A percentile compares a stretch with the other conserved stretches of the same genome.
Evolutionary conservation across 1,140 invertebrate genomes (phyloP).

Genomic region (Globodera ellingtonae): DNA sequence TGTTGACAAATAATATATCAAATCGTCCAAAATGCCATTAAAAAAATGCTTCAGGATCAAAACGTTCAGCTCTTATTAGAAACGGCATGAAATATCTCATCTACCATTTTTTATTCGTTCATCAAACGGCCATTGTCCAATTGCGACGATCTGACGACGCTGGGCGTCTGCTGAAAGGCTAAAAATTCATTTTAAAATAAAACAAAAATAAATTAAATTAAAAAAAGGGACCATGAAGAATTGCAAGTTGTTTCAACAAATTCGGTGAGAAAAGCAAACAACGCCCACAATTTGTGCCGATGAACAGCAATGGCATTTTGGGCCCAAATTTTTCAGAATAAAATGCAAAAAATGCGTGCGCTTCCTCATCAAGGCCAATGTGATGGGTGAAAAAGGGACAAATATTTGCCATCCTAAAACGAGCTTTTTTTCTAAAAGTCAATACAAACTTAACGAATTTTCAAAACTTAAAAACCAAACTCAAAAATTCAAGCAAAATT

Average conservation of each 20-base stretch:
- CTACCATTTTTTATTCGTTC: slow-evolving; percentile 1
- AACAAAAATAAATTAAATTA: background rate
- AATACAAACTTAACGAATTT: no score
- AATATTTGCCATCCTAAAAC: background rate
- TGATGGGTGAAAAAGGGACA: slow-evolving; percentile 1
- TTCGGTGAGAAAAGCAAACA: slow-evolving; percentile 12
- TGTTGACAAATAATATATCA: background rate
- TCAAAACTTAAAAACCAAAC: no score
- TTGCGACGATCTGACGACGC: slow-evolving; percentile 24
- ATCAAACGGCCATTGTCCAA: slow-evolving; percentile 24
- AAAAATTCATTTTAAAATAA: slow-evolving; percentile 12
- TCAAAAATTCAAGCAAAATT: no score
- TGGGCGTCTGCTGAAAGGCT: slow-evolving; percentile 22
- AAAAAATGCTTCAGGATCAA: no score
- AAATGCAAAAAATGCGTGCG: background rate
- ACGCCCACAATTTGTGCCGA: slow-evolving; percentile 22
- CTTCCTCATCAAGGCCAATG: slow-evolving; percentile 2
- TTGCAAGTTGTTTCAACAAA: background rate
- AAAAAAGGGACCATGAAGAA: background rate
- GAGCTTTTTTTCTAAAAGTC: no score
- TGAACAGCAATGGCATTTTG: slow-evolving; percentile 13
- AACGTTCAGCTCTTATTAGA: no score
- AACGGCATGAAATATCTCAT: background rate
- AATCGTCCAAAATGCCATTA: background rate
- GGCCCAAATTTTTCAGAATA: background rate